Evolutionary conservation across 2,888 invertebrate genomes (phyloP), one percentile per base, ranked within the genome.

Genomic region (Steinernema carpocapsae): DNA sequence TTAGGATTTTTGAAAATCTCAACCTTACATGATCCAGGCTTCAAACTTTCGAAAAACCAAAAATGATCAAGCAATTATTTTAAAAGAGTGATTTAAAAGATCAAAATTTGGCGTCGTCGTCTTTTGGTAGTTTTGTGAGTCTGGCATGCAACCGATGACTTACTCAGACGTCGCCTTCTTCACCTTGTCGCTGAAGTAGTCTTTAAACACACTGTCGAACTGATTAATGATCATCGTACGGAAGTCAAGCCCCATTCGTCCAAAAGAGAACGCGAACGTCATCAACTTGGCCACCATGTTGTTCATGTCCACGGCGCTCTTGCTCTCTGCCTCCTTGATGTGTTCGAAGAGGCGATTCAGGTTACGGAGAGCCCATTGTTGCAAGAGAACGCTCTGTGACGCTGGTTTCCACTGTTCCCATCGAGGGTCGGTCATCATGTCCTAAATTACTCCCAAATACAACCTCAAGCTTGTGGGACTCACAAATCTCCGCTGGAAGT

Each of bases 211-310:
- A 19, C 74, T 71, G 22, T 81, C 78, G 29, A 86, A 75, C 46
- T 79, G 78, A 42, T 82, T 75, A n/a, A 81, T 75, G 29, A 86
- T 79, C 52, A 86, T 46, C 19, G 82, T 78, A 2, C 86, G 81
- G 70, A 84, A 86, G 75, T 86, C 86, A 37, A 86, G 78, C n/a
- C 85, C 86, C 83, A 87, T 84, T 71, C 86, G 76, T n/a, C 86
- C 85, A 70, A 86, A 87, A 1, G 86, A 84, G 26, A 81, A 77
- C 2, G 80, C 85, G 74, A 84, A 82, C 3, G 82, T 79, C 86
- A 86, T 87, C 42, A 87, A 76, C 72, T 84, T 82, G 32, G 79
- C 76, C 77, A 84, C 80, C 32, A 85, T 80, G 7, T 82, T 77
- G 17, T 84, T 83, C 52, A 87, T 74, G 76, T 86, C 85, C 52